A percentile compares a stretch with the other conserved stretches of the same genome.
phyloP scores from a whole-genome alignment of 2,113 vertebrate species.

The Gallinago jamesoni region DNA sequence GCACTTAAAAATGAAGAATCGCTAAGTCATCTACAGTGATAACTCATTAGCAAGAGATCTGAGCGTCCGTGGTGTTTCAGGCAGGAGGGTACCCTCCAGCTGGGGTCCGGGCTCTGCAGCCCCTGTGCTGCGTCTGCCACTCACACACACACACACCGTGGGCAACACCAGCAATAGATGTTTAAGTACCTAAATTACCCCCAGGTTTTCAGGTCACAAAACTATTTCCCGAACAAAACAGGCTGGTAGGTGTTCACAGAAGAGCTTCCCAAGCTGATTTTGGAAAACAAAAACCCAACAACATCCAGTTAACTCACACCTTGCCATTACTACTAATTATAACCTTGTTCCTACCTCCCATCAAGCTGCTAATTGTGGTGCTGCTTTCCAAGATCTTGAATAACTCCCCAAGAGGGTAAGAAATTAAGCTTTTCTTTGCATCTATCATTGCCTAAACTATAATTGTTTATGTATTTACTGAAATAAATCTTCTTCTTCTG shows the following conservation, averaged over 20 bases:
- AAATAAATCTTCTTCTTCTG: not conserved
- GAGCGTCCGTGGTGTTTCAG: not conserved
- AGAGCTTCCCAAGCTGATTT: not conserved
- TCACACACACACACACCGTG: rapidly evolving
- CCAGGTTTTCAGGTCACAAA: not conserved
- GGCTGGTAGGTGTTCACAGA: not conserved
- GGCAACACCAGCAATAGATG: not conserved
- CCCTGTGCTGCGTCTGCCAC: not conserved
- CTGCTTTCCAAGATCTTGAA: not conserved
- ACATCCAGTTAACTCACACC: not conserved
- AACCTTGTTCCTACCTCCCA: not conserved
- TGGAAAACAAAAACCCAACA: not conserved
- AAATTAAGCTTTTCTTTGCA: not conserved
- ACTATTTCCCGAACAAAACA: not conserved
- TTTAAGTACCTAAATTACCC: not conserved
- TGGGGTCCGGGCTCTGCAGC: not conserved
- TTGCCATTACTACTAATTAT: not conserved
- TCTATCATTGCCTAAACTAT: not conserved
- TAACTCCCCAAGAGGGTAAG: not conserved
- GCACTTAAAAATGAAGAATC: not conserved
- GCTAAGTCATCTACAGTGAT: not conserved
- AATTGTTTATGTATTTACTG: not conserved
- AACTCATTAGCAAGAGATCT: not conserved
- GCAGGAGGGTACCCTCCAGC: not conserved
- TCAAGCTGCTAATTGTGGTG: not conserved